Percentiles rank a stretch among this genome's conserved stretches.
Evolutionary conservation across 2,797 vertebrate genomes (phyloP).

Genomic region (Myripristis murdjan): DNA sequence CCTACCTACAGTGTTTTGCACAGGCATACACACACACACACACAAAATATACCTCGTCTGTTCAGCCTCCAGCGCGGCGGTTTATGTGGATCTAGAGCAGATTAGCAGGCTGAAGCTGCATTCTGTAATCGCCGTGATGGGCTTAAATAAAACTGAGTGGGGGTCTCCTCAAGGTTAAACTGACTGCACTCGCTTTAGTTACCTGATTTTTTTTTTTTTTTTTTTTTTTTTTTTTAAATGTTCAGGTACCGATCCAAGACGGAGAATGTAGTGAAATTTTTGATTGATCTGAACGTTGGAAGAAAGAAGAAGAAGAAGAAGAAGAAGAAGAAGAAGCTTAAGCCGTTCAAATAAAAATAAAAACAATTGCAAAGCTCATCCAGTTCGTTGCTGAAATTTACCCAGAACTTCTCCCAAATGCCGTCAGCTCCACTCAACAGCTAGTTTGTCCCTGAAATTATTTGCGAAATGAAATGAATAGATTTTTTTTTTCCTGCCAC

Average conservation of each 20-base stretch:
- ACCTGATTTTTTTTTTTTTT: no score
- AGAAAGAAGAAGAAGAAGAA: no score
- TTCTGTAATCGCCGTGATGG: slow-evolving; percentile 63
- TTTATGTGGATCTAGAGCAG: slow-evolving; percentile 71
- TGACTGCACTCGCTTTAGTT: slow-evolving; percentile 49
- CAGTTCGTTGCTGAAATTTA: not conserved
- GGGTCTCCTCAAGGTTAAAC: slow-evolving; percentile 71
- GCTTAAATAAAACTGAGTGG: slow-evolving; percentile 53
- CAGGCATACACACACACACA: slow-evolving; percentile 1
- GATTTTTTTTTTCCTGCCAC: slow-evolving; percentile 11
- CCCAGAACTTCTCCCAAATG: not conserved
- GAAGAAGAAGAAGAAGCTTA: no score
- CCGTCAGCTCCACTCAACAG: not conserved
- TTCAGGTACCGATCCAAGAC: no score
- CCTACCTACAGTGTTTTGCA: no score
- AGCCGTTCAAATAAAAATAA: no score
- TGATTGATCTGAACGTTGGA: no score
- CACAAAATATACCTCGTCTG: not conserved
- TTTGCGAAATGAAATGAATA: slow-evolving; percentile 33
- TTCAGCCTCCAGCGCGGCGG: slow-evolving; percentile 48
- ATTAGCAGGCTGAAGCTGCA: slow-evolving; percentile 69
- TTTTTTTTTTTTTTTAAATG: no score
- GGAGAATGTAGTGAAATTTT: no score
- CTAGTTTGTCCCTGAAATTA: slow-evolving; percentile 34
- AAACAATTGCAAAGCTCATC: no score